Base-by-base conservation (phyloP, 1,140 invertebrate species). In the Psilanteris sp. region DNA sequence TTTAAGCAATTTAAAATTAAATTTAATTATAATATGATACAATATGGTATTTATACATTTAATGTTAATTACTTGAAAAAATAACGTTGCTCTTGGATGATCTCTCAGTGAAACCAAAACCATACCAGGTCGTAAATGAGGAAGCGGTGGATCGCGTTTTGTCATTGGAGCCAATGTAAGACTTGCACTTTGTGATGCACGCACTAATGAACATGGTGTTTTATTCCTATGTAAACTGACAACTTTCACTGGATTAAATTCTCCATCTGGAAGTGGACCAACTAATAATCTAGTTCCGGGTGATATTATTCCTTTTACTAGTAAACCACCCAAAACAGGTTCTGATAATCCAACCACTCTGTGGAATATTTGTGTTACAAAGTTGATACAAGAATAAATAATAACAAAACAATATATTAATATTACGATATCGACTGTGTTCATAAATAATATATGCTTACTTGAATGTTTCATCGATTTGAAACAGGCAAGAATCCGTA, bases 391-490 rank as follows among this genome's bases (percentile, higher is more conserved):
- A n/a, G n/a, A n/a, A n/a, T n/a, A n/a, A n/a, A n/a, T n/a, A n/a
- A n/a, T n/a, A n/a, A n/a, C n/a, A n/a, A n/a, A n/a, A n/a, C n/a
- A n/a, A n/a, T n/a, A n/a, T n/a, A n/a, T n/a, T n/a, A n/a, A n/a
- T n/a, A n/a, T n/a, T n/a, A n/a, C n/a, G n/a, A n/a, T n/a, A n/a
- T n/a, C n/a, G n/a, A n/a, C n/a, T n/a, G n/a, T n/a, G n/a, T n/a
- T n/a, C n/a, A n/a, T n/a, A n/a, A n/a, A n/a, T n/a, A n/a, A n/a
- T n/a, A n/a, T n/a, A n/a, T n/a, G 6, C 37, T 36, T 79, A 87
- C 82, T 91, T 89, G 81, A 97, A 97, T 13, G 95, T 96, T 89
- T 98, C 96, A 83, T 98, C 96, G 26, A 98, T 94, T 90, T 97
- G 95, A 86, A 98, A 97, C 79, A 96, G 92, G 78, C 94, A 92